Percentiles rank a stretch among this genome's conserved stretches.
These are phyloP conservation scores for Melanerpes aurifrons DNA, from an alignment of 2,113 vertebrate genomes.

Conservation along the genomic window DNA sequence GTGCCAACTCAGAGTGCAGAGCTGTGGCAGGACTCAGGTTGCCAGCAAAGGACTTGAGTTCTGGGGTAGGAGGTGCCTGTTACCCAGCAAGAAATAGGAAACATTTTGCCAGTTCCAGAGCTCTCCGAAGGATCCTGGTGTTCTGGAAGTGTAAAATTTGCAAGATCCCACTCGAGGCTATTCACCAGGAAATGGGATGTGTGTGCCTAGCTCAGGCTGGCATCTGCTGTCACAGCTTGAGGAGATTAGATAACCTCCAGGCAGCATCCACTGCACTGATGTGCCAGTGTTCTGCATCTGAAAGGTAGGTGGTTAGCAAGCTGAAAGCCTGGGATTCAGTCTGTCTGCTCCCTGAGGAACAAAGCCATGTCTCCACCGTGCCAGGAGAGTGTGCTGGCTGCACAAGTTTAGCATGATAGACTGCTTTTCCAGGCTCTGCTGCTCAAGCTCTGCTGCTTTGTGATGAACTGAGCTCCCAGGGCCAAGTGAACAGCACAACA, in stretches of 20 bases:
- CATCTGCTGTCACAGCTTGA: neutral
- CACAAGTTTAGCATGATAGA: neutral
- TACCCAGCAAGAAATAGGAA: neutral
- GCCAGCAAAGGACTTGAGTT: neutral
- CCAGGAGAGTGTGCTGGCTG: conserved; percentile 62
- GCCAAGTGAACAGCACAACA: neutral
- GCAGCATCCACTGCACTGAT: neutral
- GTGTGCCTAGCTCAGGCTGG: neutral
- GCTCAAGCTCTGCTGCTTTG: neutral
- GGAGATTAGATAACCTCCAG: neutral
- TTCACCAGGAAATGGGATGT: neutral
- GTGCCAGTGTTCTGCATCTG: neutral
- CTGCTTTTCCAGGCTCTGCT: neutral
- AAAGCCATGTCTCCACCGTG: neutral
- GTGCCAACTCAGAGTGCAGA: neutral
- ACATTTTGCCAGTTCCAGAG: neutral
- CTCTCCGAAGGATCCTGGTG: neutral
- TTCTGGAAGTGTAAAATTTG: neutral
- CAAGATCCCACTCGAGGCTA: neutral
- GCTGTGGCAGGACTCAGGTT: neutral
- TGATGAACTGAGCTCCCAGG: neutral
- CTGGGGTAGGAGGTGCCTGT: neutral
- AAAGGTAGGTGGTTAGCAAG: neutral
- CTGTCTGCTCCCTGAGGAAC: neutral
- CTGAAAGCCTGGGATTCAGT: neutral